phyloP scores from a whole-genome alignment of 1,140 invertebrate species.

The Drosophila auraria region DNA sequence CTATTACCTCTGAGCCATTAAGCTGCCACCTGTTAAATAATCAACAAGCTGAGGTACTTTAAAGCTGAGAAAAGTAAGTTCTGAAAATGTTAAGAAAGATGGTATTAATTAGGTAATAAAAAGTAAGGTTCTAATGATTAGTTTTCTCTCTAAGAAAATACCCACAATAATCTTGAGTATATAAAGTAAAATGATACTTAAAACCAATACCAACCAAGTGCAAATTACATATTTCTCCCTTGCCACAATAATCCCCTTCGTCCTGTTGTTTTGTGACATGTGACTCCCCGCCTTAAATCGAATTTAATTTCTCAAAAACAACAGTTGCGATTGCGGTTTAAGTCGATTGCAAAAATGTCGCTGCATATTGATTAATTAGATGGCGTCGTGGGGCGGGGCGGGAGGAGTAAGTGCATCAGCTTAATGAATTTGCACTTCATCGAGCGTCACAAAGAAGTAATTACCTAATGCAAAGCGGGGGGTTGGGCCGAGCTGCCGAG shows the following conservation, averaged over 20 bases:
- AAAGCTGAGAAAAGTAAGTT: neutral
- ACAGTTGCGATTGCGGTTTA: conserved; percentile 1
- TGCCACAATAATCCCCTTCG: too few species aligned
- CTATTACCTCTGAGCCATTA: neutral
- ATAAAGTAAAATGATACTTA: too few species aligned
- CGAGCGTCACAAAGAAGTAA: conserved; percentile 73
- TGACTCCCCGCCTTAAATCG: neutral
- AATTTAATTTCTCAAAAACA: conserved; percentile 18
- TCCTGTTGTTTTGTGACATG: neutral
- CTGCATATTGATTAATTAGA: conserved; percentile 40
- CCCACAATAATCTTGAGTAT: too few species aligned
- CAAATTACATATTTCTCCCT: too few species aligned
- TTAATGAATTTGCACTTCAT: conserved; percentile 77
- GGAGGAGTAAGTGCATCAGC: conserved; percentile 54
- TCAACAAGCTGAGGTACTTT: neutral
- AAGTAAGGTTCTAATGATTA: too few species aligned
- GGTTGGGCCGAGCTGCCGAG: neutral
- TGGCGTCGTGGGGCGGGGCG: neutral
- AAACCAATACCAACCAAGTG: too few species aligned
- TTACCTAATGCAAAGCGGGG: conserved; percentile 70
- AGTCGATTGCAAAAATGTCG: conserved; percentile 1
- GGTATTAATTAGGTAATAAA: too few species aligned
- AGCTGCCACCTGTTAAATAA: conserved; percentile 17
- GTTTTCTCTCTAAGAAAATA: too few species aligned
- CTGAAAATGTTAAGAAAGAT: neutral